phyloP scores from a whole-genome alignment of 2,797 vertebrate genomes.

The Poecile montanus region DNA sequence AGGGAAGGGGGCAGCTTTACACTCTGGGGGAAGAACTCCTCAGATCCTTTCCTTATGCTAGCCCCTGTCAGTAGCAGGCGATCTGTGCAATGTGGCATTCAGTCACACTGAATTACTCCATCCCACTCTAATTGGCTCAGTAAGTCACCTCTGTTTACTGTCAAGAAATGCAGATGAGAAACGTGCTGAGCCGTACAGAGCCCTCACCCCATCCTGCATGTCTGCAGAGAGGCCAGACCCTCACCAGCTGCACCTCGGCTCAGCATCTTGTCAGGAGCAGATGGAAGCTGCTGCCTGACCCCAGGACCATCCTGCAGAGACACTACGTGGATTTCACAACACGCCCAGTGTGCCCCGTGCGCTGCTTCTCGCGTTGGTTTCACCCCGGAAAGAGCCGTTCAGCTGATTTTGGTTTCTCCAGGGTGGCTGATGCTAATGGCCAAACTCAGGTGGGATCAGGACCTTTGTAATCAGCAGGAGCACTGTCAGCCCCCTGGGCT shows the following conservation, averaged over 20 bases:
- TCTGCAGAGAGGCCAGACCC: neutral
- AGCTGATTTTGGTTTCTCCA: neutral
- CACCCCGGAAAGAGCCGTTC: neutral
- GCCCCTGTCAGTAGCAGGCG: neutral
- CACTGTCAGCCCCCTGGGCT: neutral
- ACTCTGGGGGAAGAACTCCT: neutral
- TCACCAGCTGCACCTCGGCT: neutral
- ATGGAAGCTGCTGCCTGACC: neutral
- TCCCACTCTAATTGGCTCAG: neutral
- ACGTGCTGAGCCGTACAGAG: neutral
- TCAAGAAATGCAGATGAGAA: constrained; percentile 32
- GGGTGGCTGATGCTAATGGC: neutral
- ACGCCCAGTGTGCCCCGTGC: fast-evolving
- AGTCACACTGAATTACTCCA: constrained; percentile 2
- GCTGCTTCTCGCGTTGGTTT: neutral
- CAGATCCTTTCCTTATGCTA: neutral
- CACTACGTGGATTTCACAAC: neutral
- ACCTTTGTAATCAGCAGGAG: neutral
- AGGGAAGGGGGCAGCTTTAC: neutral
- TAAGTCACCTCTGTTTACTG: constrained; percentile 25
- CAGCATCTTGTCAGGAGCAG: neutral
- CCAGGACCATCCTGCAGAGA: neutral
- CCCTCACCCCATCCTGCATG: neutral
- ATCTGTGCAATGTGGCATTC: neutral
- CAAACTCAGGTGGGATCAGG: neutral